Base-by-base conservation (phyloP, 1,140 invertebrate species). In the Drosophila setifemur region DNA sequence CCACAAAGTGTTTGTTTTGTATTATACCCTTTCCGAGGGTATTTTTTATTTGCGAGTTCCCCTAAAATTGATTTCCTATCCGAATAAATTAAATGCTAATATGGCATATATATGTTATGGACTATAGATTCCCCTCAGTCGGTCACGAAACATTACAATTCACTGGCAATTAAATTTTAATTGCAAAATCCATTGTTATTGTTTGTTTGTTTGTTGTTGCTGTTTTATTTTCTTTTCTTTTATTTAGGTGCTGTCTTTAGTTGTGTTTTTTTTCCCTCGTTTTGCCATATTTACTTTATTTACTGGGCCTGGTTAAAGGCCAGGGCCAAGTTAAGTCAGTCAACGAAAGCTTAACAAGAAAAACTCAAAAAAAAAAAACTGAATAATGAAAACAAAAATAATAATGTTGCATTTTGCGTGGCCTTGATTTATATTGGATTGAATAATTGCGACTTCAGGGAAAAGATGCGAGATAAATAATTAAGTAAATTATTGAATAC, bases 131-230 rank as follows among this genome's bases (percentile, higher is more conserved):
- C 14, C 12, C 4, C n/a, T 16, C 33, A 37, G 12, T 37, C 33
- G 14, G 33, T 37, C 33, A 37, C 33, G 33, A 37, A 16, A 37
- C 33, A 55, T 67, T 43, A 73, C 58, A 57, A 57, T 55, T 64
- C 45, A 55, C 49, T 70, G 52, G 47, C 72, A 69, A 52, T 70
- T 60, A 19, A 37, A 48, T 61, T 82, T 82, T 76, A 58, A 73
- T 75, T 72, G 54, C 40, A 25, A 74, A 52, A 61, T 16, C 7
- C 26, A 48, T 45, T 47, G 44, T 21, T 33, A 31, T 45, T 58
- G 12, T 47, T 39, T 23, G 25, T n/a, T n/a, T n/a, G n/a, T n/a
- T n/a, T 31, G 11, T 31, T 31, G 29, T 31, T 31, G 2, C 14
- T 40, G 23, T 61, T 40, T 28, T 12, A 12, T 9, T 43, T 18